A percentile compares a stretch with the other conserved stretches of the same genome.
phyloP scores from a whole-genome alignment of 2,797 vertebrate genomes.

The Rhyacichthys aspro region DNA sequence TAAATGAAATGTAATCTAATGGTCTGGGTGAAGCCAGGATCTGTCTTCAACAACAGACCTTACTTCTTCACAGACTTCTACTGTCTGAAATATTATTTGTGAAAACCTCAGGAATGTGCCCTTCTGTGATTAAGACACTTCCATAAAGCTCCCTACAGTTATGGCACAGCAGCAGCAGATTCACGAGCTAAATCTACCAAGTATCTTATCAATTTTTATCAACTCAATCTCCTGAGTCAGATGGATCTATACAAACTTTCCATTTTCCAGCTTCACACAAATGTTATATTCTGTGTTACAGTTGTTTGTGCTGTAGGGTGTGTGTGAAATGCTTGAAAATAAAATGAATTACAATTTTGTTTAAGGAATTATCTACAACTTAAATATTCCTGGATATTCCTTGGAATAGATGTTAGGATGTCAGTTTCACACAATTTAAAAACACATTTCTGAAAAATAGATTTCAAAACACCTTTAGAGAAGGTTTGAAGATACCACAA shows the following conservation, averaged over 20 bases:
- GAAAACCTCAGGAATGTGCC: constrained; percentile 54
- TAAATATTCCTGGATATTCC: too few relatives aligned
- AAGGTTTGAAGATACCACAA: too few relatives aligned
- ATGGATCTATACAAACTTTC: neutral
- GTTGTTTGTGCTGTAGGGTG: too few relatives aligned
- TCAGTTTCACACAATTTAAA: too few relatives aligned
- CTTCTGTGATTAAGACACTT: constrained; percentile 47
- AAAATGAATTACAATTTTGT: too few relatives aligned
- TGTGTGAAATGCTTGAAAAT: too few relatives aligned
- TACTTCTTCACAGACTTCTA: constrained; percentile 31
- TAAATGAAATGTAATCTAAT: constrained; percentile 63
- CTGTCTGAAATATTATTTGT: constrained; percentile 46
- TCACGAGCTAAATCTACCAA: neutral
- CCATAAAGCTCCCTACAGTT: constrained; percentile 34
- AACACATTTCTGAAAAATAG: too few relatives aligned
- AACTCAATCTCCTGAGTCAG: neutral
- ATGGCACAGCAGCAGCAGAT: constrained; percentile 3
- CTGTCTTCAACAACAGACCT: constrained; percentile 56
- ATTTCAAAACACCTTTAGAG: too few relatives aligned
- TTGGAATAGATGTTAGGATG: too few relatives aligned
- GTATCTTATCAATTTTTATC: neutral
- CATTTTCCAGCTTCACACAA: too few relatives aligned
- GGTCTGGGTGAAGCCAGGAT: constrained; percentile 64
- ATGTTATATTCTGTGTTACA: too few relatives aligned
- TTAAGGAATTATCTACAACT: too few relatives aligned